Evolutionary conservation across 2,888 invertebrate genomes (phyloP).

Genomic region (Omphaloscelis lunosa): DNA sequence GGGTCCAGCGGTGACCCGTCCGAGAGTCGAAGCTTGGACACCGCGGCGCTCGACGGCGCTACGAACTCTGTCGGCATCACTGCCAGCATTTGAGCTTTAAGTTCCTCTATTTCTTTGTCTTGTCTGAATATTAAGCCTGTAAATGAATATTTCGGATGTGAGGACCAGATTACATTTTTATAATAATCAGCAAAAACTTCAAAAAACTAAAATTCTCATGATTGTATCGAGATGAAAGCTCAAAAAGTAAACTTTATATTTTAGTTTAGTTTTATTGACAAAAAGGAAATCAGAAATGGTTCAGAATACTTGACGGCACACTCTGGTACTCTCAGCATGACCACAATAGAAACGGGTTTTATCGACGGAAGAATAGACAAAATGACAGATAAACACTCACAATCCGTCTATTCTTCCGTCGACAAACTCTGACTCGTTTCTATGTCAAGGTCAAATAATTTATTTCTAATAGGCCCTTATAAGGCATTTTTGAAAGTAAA

Average conservation of each 20-base stretch:
- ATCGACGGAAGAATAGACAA: too few relatives aligned
- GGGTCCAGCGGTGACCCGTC: constrained; percentile 93
- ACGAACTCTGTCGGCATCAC: constrained; percentile 95
- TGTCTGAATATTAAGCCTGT: constrained; percentile 95
- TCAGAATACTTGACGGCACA: not conserved
- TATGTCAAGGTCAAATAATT: too few relatives aligned
- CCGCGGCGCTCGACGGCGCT: constrained; percentile 67
- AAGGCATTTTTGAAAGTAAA: too few relatives aligned
- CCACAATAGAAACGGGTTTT: too few relatives aligned
- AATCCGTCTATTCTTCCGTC: too few relatives aligned
- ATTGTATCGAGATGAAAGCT: not conserved
- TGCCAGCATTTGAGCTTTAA: constrained; percentile 98
- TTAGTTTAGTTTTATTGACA: too few relatives aligned
- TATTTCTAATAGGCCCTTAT: too few relatives aligned
- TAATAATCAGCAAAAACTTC: not conserved
- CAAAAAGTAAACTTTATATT: too few relatives aligned
- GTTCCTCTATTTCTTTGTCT: constrained; percentile 97
- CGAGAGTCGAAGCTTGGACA: constrained; percentile 79
- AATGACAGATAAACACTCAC: too few relatives aligned
- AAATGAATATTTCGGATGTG: constrained; percentile 56
- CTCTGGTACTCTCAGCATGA: too few relatives aligned
- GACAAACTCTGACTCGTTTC: too few relatives aligned
- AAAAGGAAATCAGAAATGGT: not conserved
- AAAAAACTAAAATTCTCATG: not conserved
- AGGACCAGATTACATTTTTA: not conserved